phyloP scores from a whole-genome alignment of 1,140 invertebrate genomes.

The Drosophila littoralis region DNA sequence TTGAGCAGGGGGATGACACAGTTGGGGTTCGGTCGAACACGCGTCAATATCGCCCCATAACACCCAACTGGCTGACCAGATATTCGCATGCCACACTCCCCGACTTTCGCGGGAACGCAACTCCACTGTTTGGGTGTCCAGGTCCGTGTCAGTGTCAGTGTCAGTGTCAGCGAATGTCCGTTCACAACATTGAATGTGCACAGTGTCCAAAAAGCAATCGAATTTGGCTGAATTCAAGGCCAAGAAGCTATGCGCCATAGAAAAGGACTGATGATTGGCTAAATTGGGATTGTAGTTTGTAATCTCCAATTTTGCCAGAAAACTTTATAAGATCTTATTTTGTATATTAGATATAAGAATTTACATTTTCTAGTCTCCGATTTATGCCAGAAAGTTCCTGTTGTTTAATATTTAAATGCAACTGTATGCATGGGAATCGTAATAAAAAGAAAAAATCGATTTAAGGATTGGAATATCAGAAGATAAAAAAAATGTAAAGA shows the following conservation, averaged over 20 bases:
- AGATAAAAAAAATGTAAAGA: no score
- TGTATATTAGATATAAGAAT: no score
- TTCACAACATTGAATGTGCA: conserved; percentile 28
- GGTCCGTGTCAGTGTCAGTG: conserved; percentile 29
- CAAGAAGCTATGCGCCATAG: no score
- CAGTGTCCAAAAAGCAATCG: conserved; percentile 9
- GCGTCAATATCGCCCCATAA: conserved; percentile 23
- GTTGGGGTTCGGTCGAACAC: background rate
- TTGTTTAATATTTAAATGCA: no score
- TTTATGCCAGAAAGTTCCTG: no score
- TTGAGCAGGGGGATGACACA: background rate
- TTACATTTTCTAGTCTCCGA: no score
- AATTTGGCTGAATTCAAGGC: background rate
- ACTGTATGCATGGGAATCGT: no score
- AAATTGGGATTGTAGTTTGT: background rate
- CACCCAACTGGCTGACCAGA: conserved; percentile 34
- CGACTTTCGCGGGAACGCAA: background rate
- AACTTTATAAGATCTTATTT: no score
- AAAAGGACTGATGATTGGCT: no score
- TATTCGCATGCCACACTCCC: background rate
- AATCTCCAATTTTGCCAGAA: no score
- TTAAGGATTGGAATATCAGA: no score
- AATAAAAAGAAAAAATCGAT: no score
- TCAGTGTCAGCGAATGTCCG: conserved; percentile 29
- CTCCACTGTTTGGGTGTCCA: conserved; percentile 9